phyloP scores from a whole-genome alignment of 2,888 invertebrate species.

The Acanthopleura granulata region DNA sequence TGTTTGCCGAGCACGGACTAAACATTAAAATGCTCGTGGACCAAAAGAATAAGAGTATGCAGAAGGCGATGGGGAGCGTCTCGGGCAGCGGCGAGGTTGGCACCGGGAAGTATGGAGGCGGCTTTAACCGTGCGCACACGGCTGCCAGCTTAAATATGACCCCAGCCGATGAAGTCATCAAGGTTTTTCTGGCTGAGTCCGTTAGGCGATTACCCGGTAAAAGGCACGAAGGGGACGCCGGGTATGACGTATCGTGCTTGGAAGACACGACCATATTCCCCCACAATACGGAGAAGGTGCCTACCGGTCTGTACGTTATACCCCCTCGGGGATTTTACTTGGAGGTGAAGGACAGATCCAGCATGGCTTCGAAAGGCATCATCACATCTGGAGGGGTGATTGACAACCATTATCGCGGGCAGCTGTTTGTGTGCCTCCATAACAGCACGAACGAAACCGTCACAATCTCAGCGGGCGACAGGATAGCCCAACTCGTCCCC shows the following conservation, averaged over 20 bases:
- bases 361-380: too few species aligned
- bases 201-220: not conserved
- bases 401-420: not conserved
- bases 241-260: not conserved
- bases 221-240: not conserved
- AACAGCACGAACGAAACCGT: not conserved
- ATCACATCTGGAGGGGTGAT: not conserved
- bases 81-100: not conserved
- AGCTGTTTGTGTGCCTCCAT: too few species aligned
- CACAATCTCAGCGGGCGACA: too few species aligned
- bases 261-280: too few species aligned
- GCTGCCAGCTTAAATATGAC: not conserved
- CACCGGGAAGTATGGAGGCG: too few species aligned
- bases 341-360: too few species aligned
- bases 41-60: not conserved
- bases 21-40: not conserved
- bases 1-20: too few species aligned
- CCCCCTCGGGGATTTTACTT: not conserved
- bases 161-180: not conserved
- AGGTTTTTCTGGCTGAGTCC: not conserved
- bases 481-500: too few species aligned
- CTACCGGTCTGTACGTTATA: not conserved
- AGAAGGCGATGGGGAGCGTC: not conserved
- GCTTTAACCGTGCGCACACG: not conserved
- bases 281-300: not conserved